A percentile compares a stretch with the other conserved stretches of the same genome.
These are phyloP conservation scores for Leptinotarsa peninsularis DNA, from an alignment of 2,888 invertebrate species.

Conservation along the genomic window DNA sequence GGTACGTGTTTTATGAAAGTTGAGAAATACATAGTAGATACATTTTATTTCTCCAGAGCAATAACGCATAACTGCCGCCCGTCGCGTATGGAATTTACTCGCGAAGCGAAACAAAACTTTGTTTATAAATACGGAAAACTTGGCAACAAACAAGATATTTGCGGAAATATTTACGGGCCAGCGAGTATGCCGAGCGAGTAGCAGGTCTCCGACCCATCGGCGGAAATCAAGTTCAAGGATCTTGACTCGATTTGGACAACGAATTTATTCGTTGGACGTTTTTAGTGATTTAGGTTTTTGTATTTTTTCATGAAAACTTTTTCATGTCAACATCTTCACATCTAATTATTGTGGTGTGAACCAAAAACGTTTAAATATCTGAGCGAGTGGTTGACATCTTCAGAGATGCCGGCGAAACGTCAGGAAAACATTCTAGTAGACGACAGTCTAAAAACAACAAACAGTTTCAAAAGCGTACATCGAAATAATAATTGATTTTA, in stretches of 20 bases:
- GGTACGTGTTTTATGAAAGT: slow-evolving; percentile 8
- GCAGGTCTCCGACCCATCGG: neutral
- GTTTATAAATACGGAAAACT: slow-evolving; percentile 22
- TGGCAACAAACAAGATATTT: slow-evolving; percentile 18
- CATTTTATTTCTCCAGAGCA: slow-evolving; percentile 5
- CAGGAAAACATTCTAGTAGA: too few species aligned
- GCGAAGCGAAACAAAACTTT: slow-evolving; percentile 16
- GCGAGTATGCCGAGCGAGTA: neutral
- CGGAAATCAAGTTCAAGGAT: slow-evolving; percentile 10
- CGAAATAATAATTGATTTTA: too few species aligned
- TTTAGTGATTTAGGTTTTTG: too few species aligned
- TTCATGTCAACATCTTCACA: too few species aligned
- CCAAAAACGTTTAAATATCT: too few species aligned
- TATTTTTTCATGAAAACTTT: too few species aligned
- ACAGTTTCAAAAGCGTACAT: too few species aligned
- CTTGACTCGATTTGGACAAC: neutral
- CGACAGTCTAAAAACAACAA: too few species aligned
- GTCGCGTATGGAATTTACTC: slow-evolving; percentile 12
- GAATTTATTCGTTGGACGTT: too few species aligned
- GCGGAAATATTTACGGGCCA: slow-evolving; percentile 6
- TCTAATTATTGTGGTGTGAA: too few species aligned
- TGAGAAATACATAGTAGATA: slow-evolving; percentile 1
- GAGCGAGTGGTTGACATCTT: too few species aligned
- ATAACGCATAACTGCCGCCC: neutral
- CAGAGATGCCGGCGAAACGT: too few species aligned